These are phyloP conservation scores for Lytechinus pictus DNA, from an alignment of 35 echinoderm and acorn worm species.

Conservation along the genomic window DNA sequence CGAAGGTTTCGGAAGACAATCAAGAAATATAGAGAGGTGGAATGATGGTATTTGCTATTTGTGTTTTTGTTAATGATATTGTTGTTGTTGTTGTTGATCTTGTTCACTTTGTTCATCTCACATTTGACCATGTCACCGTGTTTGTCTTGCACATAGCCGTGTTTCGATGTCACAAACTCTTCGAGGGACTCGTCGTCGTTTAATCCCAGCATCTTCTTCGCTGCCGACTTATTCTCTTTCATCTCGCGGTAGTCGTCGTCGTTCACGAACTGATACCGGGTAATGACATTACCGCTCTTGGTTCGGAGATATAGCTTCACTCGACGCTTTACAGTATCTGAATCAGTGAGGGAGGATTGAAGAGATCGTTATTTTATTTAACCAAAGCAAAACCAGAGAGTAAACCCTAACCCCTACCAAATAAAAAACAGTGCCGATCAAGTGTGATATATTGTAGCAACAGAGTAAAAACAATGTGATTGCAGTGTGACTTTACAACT, in stretches of 20 bases:
- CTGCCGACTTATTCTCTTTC: slow-evolving; percentile 68
- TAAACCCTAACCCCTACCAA: too few relatives aligned
- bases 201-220: slow-evolving; percentile 69
- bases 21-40: neutral
- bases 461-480: too few relatives aligned
- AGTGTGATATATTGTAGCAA: too few relatives aligned
- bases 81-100: neutral
- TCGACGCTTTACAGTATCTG: slow-evolving; percentile 59
- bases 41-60: neutral
- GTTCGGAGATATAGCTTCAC: slow-evolving; percentile 82
- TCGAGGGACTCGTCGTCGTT: slow-evolving; percentile 74
- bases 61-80: neutral
- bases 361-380: neutral
- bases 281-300: slow-evolving; percentile 64
- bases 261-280: slow-evolving; percentile 73
- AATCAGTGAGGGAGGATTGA: neutral
- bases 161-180: slow-evolving; percentile 67
- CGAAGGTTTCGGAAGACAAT: neutral
- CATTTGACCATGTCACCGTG: slow-evolving; percentile 81
- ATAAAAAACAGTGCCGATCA: too few relatives aligned
- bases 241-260: slow-evolving; percentile 81
- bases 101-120: slow-evolving; percentile 9
- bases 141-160: slow-evolving; percentile 64
- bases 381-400: too few relatives aligned
- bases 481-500: too few relatives aligned